Percentiles rank a stretch among this genome's conserved stretches.
Conservation (phyloP, 1,140 invertebrate genomes). For the Trissolcus basalis region DNA sequence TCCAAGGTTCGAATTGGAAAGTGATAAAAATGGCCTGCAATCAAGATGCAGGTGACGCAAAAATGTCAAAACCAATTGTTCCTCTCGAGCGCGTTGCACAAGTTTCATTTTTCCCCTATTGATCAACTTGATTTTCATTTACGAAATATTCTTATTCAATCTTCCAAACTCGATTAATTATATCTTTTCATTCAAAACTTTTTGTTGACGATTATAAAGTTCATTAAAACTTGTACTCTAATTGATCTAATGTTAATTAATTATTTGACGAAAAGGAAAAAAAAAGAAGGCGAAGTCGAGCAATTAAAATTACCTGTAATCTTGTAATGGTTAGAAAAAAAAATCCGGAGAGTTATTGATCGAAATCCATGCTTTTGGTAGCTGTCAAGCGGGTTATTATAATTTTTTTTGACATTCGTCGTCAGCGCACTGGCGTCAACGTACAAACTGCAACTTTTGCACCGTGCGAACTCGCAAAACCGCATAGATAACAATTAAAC, state of each 20-base stretch:
- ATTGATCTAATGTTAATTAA: no score
- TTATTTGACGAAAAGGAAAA: not conserved
- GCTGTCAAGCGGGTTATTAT: not conserved
- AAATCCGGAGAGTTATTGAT: not conserved
- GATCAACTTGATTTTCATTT: not conserved
- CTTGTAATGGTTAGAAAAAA: not conserved
- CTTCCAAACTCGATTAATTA: no score
- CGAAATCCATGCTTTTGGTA: not conserved
- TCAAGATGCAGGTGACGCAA: no score
- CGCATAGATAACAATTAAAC: slow-evolving; percentile 29
- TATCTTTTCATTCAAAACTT: no score
- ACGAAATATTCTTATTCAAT: not conserved
- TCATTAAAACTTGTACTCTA: no score
- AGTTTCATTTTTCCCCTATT: not conserved
- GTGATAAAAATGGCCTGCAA: no score
- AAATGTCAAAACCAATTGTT: no score
- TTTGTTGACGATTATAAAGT: no score
- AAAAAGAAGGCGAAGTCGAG: not conserved
- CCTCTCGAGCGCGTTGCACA: no score
- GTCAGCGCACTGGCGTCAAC: not conserved
- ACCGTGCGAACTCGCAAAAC: slow-evolving; percentile 13
- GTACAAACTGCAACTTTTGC: not conserved
- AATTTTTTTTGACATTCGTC: slow-evolving; percentile 1
- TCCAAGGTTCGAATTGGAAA: no score
- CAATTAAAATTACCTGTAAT: not conserved